phyloP scores from a whole-genome alignment of 2,888 invertebrate genomes.

The Bellardia pandia region DNA sequence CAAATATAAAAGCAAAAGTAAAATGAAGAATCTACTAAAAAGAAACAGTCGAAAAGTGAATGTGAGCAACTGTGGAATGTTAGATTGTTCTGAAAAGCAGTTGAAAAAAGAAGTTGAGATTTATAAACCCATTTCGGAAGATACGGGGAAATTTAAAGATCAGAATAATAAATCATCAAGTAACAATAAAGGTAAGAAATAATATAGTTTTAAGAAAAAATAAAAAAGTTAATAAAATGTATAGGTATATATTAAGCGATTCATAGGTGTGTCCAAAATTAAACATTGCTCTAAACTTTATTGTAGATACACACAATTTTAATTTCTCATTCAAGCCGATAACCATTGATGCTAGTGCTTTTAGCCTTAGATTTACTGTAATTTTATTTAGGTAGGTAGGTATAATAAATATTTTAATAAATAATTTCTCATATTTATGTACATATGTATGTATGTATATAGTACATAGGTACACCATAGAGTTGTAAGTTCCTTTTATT shows the following conservation, averaged over 20 bases:
- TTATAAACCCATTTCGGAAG: conserved; percentile 79
- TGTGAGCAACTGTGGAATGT: conserved; percentile 64
- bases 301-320: not conserved
- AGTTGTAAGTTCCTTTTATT: not conserved
- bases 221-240: not conserved
- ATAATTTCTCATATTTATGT: too few species aligned
- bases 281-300: too few species aligned
- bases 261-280: not conserved
- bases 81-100: conserved; percentile 36
- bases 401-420: too few species aligned
- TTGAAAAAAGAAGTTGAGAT: conserved; percentile 74
- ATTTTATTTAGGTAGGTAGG: too few species aligned
- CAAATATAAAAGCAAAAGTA: conserved; percentile 47
- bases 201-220: not conserved
- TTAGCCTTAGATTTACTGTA: too few species aligned
- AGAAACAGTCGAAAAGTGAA: conserved; percentile 74
- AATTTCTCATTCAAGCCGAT: too few species aligned
- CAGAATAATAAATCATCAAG: conserved; percentile 13
- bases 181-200: conserved; percentile 54
- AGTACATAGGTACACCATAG: not conserved
- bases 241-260: not conserved
- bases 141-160: conserved; percentile 68
- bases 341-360: too few species aligned
- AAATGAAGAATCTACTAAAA: conserved; percentile 63
- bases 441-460: too few species aligned